phyloP scores from a whole-genome alignment of 2,888 invertebrate species.

The Agriopis leucophaearia region DNA sequence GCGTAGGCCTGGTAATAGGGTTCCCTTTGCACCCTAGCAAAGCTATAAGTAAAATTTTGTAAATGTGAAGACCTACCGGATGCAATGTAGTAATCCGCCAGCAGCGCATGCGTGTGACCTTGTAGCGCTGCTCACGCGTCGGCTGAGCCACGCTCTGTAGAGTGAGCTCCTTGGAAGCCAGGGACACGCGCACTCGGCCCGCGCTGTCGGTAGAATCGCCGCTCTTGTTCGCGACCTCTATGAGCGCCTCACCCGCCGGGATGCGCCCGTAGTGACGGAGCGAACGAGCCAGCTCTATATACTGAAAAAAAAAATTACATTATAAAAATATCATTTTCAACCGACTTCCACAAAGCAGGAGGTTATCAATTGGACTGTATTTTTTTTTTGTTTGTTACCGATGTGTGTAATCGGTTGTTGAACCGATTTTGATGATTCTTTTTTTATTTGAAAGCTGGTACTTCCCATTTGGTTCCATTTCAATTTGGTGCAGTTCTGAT shows the following conservation, averaged over 20 bases:
- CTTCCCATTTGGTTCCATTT: no score
- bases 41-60: not conserved
- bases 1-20: no score
- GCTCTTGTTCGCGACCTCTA: conserved; percentile 65
- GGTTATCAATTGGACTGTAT: no score
- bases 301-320: conserved; percentile 83
- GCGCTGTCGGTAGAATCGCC: conserved; percentile 54
- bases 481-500: no score
- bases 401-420: no score
- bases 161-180: conserved; percentile 95
- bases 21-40: no score
- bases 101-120: conserved; percentile 98
- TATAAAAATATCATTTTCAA: no score
- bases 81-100: conserved; percentile 97
- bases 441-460: no score
- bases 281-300: conserved; percentile 93
- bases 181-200: conserved; percentile 88
- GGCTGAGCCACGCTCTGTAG: conserved; percentile 88
- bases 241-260: conserved; percentile 78
- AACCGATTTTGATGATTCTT: no score
- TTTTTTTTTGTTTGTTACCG: no score
- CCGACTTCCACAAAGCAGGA: no score
- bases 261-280: conserved; percentile 96
- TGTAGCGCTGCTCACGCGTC: conserved; percentile 94
- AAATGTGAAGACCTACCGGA: conserved; percentile 80